Evolutionary conservation across 2,113 vertebrate species (phyloP), one percentile per base, ranked within the genome.

Genomic region (Chaenocephalus aceratus): DNA sequence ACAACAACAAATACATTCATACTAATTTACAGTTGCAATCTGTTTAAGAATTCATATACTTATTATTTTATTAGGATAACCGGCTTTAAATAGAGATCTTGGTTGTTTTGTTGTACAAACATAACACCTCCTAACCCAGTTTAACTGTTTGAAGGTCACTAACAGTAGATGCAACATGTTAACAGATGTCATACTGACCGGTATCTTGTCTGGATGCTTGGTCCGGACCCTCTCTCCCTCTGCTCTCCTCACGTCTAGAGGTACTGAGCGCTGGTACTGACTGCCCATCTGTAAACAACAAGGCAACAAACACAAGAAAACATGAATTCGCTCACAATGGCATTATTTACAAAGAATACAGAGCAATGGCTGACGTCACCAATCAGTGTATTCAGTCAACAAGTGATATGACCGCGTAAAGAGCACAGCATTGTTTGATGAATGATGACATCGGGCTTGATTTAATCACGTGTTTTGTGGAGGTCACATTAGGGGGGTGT

Each of bases 131-230:
- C 16, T 56, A 21, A 9, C 3, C 5, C 3, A 21, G 54, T 53
- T 46, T 52, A 18, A 68, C 2, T 44, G 8, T 26, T 13, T 15
- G 1, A 49, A 57, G n/a, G 36, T 77, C 9, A 15, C 13, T 18
- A 12, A 60, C 49, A 62, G 18, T 56, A 62, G 41, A 36, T 14
- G 2, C 0, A 34, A 15, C 13, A 21, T 23, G 8, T 45, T 16
- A 34, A 10, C 54, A 34, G 57, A 5, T 1, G 18, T 71, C 41
- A 26, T 21, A 93, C 93, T 90, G 10, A 96, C 95, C 30, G 95
- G 95, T 85, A 96, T 95, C 79, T 96, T 96, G 89, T 96, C 94
- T 2, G 95, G 95, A 88, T 96, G 94, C 57, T 96, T 96, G 56
- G 95, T 89, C 44, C 95, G 93, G 41, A 96, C 94, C 82, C 93